Percentiles rank a stretch among this genome's conserved stretches.
Evolutionary conservation across 64 coral and sea anemone genomes (phyloP).

Genomic region (Montipora capricornis): DNA sequence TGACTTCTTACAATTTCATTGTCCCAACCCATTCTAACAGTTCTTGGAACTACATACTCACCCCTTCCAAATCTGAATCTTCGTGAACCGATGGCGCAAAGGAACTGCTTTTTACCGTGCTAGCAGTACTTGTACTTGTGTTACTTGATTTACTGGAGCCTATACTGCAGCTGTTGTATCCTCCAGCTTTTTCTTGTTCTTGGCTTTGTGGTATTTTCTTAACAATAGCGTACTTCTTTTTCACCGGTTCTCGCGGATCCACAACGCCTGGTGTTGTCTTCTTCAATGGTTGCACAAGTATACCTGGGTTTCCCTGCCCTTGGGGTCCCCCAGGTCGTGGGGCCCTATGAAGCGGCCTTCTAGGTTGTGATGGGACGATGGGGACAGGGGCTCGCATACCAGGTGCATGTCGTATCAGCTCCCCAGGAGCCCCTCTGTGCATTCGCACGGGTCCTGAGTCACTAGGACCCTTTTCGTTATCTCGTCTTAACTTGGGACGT

Average conservation of each 20-base stretch:
- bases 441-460: conserved; percentile 3
- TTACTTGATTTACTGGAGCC: conserved; percentile 94
- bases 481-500: conserved; percentile 80
- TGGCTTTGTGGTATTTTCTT: conserved; percentile 92
- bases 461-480: conserved; percentile 67
- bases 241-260: conserved; percentile 66
- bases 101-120: conserved; percentile 97
- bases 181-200: conserved; percentile 65
- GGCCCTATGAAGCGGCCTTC: conserved; percentile 79
- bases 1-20: no score
- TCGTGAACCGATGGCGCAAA: conserved; percentile 71
- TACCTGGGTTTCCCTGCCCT: conserved; percentile 25
- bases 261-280: conserved; percentile 81
- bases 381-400: conserved; percentile 82
- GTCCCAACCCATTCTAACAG: no score
- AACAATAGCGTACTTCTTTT: conserved; percentile 97
- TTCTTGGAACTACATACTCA: background rate
- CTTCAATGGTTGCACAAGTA: conserved; percentile 84
- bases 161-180: conserved; percentile 84
- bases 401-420: conserved; percentile 64
- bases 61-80: conserved; percentile 84
- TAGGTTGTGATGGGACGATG: conserved; percentile 85
- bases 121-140: conserved; percentile 87
- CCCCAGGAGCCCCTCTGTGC: conserved; percentile 54
- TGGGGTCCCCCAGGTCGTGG: conserved; percentile 67